These are phyloP conservation scores for Gastrophysa polygoni DNA, from an alignment of 2,888 invertebrate species.

Conservation along the genomic window DNA sequence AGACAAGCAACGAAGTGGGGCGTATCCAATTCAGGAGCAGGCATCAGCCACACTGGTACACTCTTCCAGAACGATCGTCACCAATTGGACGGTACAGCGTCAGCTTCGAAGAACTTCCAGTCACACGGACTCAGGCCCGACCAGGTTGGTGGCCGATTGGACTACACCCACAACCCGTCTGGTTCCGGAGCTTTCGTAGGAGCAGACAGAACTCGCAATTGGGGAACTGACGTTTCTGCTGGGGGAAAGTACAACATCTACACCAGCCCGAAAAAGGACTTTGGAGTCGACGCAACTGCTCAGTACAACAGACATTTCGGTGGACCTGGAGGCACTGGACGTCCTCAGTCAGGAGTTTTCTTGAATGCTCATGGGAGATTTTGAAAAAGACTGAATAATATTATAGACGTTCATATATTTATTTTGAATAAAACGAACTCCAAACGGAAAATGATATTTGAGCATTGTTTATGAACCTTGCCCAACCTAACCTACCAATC, in stretches of 20 bases:
- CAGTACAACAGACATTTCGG: slow-evolving; percentile 42
- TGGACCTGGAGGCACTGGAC: slow-evolving; percentile 39
- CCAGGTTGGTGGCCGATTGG: slow-evolving; percentile 41
- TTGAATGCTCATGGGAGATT: slow-evolving; percentile 19
- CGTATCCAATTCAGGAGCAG: slow-evolving; percentile 9
- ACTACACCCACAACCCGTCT: slow-evolving; percentile 43
- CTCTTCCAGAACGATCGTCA: slow-evolving; percentile 38
- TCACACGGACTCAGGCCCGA: slow-evolving; percentile 36
- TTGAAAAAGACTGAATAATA: too few relatives aligned
- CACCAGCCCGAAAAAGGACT: slow-evolving; percentile 27
- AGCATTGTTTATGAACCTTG: too few relatives aligned
- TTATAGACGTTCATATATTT: too few relatives aligned
- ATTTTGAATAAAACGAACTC: too few relatives aligned
- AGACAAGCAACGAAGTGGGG: slow-evolving; percentile 27
- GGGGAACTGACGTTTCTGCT: slow-evolving; percentile 43
- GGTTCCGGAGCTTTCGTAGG: slow-evolving; percentile 38
- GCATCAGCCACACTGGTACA: slow-evolving; percentile 37
- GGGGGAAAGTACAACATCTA: slow-evolving; percentile 38
- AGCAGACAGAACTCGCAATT: slow-evolving; percentile 38
- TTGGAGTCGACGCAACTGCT: slow-evolving; percentile 39
- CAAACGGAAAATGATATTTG: too few relatives aligned
- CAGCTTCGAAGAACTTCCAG: slow-evolving; percentile 38
- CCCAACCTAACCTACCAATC: too few relatives aligned
- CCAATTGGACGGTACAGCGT: slow-evolving; percentile 40
- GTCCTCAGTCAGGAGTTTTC: slow-evolving; percentile 34